Evolutionary conservation across 2,113 vertebrate genomes (phyloP).

Genomic region (Podarcis muralis): DNA sequence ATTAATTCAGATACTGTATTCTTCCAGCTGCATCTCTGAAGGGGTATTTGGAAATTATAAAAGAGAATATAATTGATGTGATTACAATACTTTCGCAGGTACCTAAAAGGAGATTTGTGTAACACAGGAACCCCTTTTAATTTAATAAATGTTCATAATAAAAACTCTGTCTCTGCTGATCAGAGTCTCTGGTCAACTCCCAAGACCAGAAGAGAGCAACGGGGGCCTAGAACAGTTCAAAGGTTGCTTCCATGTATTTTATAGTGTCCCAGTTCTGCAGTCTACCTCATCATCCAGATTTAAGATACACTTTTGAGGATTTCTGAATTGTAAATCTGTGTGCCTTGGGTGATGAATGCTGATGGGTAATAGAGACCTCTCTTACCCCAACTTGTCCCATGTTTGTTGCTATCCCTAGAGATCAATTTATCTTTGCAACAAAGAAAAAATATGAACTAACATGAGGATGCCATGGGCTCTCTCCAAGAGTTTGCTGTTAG

Average conservation of each 20-base stretch:
- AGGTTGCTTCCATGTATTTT: not conserved
- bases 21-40: not conserved
- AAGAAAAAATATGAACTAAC: constrained; percentile 78
- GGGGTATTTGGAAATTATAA: not conserved
- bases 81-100: not conserved
- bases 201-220: no score
- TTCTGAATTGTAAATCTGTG: not conserved
- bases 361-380: not conserved
- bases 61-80: not conserved
- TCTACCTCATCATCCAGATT: not conserved
- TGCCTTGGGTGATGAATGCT: not conserved
- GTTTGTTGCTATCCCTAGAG: not conserved
- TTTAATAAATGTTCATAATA: fast-evolving
- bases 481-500: constrained; percentile 95
- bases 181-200: not conserved
- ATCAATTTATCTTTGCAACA: not conserved
- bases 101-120: not conserved
- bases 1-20: not conserved
- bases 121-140: not conserved
- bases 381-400: not conserved
- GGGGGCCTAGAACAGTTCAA: not conserved
- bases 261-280: not conserved
- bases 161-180: not conserved
- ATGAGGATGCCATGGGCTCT: constrained; percentile 97
- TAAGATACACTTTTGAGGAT: not conserved